Conservation (phyloP, 2,888 invertebrate species). For the Andrena camellia region DNA sequence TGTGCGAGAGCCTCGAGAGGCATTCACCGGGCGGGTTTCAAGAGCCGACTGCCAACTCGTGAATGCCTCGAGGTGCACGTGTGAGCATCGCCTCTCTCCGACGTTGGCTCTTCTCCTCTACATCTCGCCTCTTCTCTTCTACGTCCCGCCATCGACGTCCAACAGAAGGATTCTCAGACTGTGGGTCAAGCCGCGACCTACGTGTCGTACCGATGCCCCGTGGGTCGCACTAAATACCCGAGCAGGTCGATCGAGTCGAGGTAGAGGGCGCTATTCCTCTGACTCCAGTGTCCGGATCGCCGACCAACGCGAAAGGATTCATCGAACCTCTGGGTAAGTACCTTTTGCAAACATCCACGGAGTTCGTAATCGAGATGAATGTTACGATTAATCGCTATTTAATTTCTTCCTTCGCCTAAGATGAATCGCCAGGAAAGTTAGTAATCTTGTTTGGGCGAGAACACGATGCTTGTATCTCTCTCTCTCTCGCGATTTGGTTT, state of each 20-base stretch:
- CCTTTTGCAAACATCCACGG: background rate
- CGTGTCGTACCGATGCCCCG: slow-evolving; percentile 68
- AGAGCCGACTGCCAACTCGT: slow-evolving; percentile 79
- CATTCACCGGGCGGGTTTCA: slow-evolving; percentile 78
- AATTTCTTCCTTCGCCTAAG: background rate
- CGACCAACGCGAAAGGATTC: slow-evolving; percentile 1
- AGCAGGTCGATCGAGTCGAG: slow-evolving; percentile 7
- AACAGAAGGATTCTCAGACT: slow-evolving; percentile 62
- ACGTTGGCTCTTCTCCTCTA: slow-evolving; percentile 37
- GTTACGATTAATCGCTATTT: background rate
- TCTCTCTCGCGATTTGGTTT: background rate
- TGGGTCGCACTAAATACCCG: slow-evolving; percentile 56
- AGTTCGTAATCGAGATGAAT: slow-evolving; percentile 4
- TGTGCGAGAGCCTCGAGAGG: slow-evolving; percentile 62
- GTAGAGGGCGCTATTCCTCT: background rate
- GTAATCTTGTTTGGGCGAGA: background rate
- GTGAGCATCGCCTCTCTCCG: slow-evolving; percentile 70
- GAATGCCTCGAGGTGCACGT: slow-evolving; percentile 78
- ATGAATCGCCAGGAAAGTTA: background rate
- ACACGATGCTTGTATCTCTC: background rate
- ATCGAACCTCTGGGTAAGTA: background rate
- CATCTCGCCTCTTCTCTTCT: slow-evolving; percentile 41
- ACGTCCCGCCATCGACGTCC: slow-evolving; percentile 30
- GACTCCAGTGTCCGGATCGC: slow-evolving; percentile 13
- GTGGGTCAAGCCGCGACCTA: slow-evolving; percentile 82